Evolutionary conservation across 1,140 invertebrate species (phyloP), one percentile per base, ranked within the genome.

Genomic region (Batillaria attramentaria): DNA sequence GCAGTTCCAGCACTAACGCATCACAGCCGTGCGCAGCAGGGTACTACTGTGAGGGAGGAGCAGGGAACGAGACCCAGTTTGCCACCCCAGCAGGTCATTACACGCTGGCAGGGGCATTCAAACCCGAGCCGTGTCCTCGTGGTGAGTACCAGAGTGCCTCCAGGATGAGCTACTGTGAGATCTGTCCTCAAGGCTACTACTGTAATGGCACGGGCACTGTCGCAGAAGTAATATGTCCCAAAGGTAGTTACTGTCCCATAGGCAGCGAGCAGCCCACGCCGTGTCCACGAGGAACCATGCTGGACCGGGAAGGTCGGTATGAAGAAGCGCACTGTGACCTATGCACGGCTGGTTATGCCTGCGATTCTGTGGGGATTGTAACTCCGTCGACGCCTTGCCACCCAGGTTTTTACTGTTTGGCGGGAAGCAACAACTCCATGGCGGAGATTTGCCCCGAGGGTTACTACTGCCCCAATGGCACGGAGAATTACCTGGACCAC

Each of bases 21-120:
- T 85, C 88, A 3, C 70, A 82, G 3, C 65, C 85, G 35, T 90
- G 89, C 85, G 78, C 87, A 2, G 76, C 89, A 62, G 89, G 89
- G 28, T 90, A 87, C 75, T 90, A 87, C 75, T 90, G 89, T 72
- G 87, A 85, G 18, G 89, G 89, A 42, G 89, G 89, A n/a, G 78
- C 89, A 24, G 84, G 85, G 24, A 80, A 83, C 2, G 81, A 87
- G 20, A 90, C 83, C 31, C 89, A 90, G 77, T 81, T 84, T 79
- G 86, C 84, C 18, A 86, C 87, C 2, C 81, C 82, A 5, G 79
- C 79, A 65, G 89, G 89, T 24, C 85, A 90, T 74, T 90, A 87
- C 81, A 85, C 88, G 0, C 20, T 42, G 60, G 80, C 62, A 18
- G 89, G 88, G 57, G 86, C 89, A 18, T 89, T 84, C 76, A 89